phyloP scores from a whole-genome alignment of 2,113 vertebrate genomes.

The Polypterus senegalus region DNA sequence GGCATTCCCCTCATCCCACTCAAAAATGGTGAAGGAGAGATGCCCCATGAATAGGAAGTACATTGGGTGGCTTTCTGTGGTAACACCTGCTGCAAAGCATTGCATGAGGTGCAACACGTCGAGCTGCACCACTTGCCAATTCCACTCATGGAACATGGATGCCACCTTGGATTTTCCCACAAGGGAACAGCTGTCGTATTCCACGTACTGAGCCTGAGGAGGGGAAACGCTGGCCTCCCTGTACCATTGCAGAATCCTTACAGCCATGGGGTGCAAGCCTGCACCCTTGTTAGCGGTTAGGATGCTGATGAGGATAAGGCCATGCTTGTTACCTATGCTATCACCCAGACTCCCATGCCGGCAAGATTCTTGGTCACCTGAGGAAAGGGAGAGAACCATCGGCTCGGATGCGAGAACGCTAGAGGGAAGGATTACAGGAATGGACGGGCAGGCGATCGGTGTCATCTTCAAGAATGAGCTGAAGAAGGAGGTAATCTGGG shows the following conservation, averaged over 20 bases:
- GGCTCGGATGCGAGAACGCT: too few species aligned
- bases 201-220: slow-evolving; percentile 16
- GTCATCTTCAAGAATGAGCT: background rate
- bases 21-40: slow-evolving; percentile 13
- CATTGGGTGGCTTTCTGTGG: slow-evolving; percentile 17
- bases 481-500: background rate
- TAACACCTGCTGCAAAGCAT: slow-evolving; percentile 8
- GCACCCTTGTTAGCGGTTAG: slow-evolving; percentile 13
- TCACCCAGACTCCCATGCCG: background rate
- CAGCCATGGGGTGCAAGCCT: slow-evolving; percentile 11
- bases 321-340: slow-evolving; percentile 15
- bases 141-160: slow-evolving; percentile 13
- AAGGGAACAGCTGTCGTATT: slow-evolving; percentile 17
- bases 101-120: slow-evolving; percentile 20
- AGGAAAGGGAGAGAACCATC: background rate
- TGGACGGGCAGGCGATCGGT: too few species aligned
- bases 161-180: background rate
- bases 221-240: slow-evolving; percentile 3
- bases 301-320: slow-evolving; percentile 15
- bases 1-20: background rate
- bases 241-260: slow-evolving; percentile 7
- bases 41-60: slow-evolving; percentile 12
- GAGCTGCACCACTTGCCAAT: slow-evolving; percentile 7
- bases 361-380: background rate
- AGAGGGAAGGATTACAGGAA: too few species aligned